Conservation (phyloP, 2,888 invertebrate genomes). For the Mystacides longicornis region DNA sequence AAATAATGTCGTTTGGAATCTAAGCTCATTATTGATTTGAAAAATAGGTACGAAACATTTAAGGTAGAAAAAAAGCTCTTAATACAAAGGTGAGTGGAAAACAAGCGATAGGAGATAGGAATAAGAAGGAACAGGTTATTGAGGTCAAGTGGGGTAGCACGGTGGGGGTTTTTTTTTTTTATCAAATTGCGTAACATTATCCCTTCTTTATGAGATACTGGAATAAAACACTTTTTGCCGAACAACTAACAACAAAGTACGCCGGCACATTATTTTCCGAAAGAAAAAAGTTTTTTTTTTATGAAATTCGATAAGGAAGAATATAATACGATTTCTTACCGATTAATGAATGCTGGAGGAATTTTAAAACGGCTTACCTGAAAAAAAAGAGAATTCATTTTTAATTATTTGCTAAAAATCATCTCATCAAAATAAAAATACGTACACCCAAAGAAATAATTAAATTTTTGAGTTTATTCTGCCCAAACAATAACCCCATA, state of each 20-base stretch:
- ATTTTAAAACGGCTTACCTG: not conserved
- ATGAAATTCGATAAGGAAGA: not conserved
- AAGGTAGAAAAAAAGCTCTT: not conserved
- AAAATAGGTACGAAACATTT: no score
- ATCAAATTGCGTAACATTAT: conserved; percentile 22
- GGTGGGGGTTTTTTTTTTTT: conserved; percentile 22
- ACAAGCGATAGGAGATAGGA: not conserved
- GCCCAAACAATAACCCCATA: no score
- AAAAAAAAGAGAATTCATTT: no score
- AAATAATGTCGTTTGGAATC: no score
- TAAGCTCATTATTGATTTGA: no score
- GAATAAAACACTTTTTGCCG: conserved; percentile 23
- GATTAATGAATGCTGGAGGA: not conserved
- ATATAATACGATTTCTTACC: not conserved
- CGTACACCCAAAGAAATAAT: no score
- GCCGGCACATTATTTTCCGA: not conserved
- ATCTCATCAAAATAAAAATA: no score
- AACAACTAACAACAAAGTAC: conserved; percentile 17
- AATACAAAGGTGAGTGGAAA: not conserved
- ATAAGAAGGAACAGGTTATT: not conserved
- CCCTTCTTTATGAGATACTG: conserved; percentile 23
- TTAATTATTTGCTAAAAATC: no score
- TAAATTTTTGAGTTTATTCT: no score
- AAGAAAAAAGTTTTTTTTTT: not conserved
- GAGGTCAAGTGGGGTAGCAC: conserved; percentile 8